Percentiles rank a stretch among this genome's conserved stretches.
Evolutionary conservation across 2,888 invertebrate genomes (phyloP).

Genomic region (Drosophila mettleri): DNA sequence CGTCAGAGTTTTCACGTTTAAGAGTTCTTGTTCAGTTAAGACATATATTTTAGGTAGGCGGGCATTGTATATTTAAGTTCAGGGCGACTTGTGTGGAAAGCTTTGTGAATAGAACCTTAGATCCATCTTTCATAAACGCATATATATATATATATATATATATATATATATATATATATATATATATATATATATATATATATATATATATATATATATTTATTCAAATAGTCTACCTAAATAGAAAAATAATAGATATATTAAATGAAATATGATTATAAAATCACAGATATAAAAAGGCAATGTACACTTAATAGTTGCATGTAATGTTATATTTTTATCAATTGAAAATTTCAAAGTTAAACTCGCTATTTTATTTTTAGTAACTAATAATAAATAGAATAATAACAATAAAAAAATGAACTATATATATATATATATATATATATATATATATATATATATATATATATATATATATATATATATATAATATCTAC

Average conservation of each 20-base stretch:
- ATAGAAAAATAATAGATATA: neutral
- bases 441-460: neutral
- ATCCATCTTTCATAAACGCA: neutral
- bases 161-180: too few relatives aligned
- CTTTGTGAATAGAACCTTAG: neutral
- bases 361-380: conserved; percentile 12
- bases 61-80: neutral
- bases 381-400: conserved; percentile 1
- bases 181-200: too few relatives aligned
- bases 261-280: neutral
- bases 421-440: too few relatives aligned
- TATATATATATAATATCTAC: conserved; percentile 9
- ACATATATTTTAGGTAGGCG: neutral
- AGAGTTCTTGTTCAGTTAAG: neutral
- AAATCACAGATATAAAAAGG: conserved; percentile 7
- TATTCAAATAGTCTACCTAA: neutral
- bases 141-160: too few relatives aligned
- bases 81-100: neutral
- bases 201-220: too few relatives aligned
- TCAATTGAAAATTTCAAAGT: conserved; percentile 1
- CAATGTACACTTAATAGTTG: conserved; percentile 13
- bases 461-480: too few relatives aligned
- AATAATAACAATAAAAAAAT: neutral
- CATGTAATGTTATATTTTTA: conserved; percentile 10
- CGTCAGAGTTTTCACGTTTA: neutral